Percentiles rank a stretch among this genome's conserved stretches.
phyloP scores from a whole-genome alignment of 2,113 vertebrate genomes.

The Mixornis gularis region DNA sequence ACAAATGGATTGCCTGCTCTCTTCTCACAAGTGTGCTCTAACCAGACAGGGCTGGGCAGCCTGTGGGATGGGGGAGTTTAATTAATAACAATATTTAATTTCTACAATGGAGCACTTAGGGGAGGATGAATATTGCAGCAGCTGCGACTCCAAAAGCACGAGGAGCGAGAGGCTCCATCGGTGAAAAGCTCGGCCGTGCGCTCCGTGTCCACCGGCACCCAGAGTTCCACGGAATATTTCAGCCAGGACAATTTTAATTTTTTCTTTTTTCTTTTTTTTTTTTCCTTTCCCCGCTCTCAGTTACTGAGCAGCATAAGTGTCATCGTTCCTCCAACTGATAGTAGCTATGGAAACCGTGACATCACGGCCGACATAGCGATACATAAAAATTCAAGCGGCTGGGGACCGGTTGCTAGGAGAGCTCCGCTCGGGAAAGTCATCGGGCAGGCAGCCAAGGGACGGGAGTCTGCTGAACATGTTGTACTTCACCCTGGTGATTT shows the following conservation, averaged over 20 bases:
- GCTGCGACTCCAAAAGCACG: accelerated
- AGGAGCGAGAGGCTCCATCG: not conserved
- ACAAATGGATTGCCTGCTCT: slow-evolving; percentile 29
- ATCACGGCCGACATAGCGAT: slow-evolving; percentile 82
- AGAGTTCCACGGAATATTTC: slow-evolving; percentile 32
- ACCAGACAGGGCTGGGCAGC: slow-evolving; percentile 8
- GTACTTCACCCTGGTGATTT: slow-evolving; percentile 62
- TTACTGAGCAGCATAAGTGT: slow-evolving; percentile 68
- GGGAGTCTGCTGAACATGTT: slow-evolving; percentile 66
- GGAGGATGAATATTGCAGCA: not conserved
- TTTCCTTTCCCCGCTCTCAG: not conserved
- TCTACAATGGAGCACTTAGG: slow-evolving; percentile 9
- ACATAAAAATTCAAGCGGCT: slow-evolving; percentile 80
- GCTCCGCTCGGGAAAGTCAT: slow-evolving; percentile 73
- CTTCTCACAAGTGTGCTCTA: not conserved
- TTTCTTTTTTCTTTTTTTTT: not conserved
- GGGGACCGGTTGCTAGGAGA: slow-evolving; percentile 85
- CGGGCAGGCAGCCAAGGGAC: slow-evolving; percentile 75
- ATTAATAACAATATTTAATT: slow-evolving; percentile 60
- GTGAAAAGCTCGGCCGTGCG: not conserved
- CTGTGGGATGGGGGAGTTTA: slow-evolving; percentile 31
- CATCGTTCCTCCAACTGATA: slow-evolving; percentile 77
- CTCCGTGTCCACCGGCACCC: not conserved
- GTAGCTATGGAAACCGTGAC: slow-evolving; percentile 83
- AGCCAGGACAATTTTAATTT: not conserved